These are phyloP conservation scores for Nomia melanderi DNA, from an alignment of 1,140 invertebrate genomes.

Conservation along the genomic window DNA sequence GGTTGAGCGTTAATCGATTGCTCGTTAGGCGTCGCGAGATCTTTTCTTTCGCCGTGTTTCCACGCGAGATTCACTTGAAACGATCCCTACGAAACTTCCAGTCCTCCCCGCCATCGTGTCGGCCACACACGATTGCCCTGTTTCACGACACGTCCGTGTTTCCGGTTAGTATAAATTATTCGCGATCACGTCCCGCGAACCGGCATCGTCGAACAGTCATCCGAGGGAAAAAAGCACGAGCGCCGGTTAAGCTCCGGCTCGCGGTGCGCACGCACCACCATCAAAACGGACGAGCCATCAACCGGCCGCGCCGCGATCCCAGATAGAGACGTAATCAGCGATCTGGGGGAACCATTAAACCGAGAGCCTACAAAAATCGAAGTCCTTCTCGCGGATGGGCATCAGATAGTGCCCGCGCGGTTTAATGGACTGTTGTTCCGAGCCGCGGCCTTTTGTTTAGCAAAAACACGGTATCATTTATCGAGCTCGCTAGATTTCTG, in stretches of 20 bases:
- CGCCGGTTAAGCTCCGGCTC: background rate
- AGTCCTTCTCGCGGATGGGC: background rate
- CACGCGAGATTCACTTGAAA: no score
- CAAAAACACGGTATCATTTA: background rate
- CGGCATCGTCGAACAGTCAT: background rate
- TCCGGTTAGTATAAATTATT: background rate
- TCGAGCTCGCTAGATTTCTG: no score
- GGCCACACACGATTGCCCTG: background rate
- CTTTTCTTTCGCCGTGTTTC: no score
- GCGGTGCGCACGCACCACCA: background rate
- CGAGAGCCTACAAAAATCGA: background rate
- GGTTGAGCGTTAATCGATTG: no score
- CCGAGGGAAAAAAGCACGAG: background rate
- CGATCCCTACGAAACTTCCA: no score
- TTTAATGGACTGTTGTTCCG: background rate
- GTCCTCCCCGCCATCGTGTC: background rate
- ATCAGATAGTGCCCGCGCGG: background rate
- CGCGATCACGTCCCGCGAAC: conserved; percentile 22
- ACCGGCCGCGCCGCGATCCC: background rate
- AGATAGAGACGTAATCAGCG: conserved; percentile 20
- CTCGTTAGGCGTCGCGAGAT: no score
- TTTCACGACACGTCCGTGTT: background rate
- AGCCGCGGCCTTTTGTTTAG: background rate
- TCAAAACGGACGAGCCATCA: background rate
- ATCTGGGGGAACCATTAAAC: conserved; percentile 11